Percentiles rank a stretch among this genome's conserved stretches.
phyloP scores from a whole-genome alignment of 2,113 vertebrate species.

The Perccottus glenii region DNA sequence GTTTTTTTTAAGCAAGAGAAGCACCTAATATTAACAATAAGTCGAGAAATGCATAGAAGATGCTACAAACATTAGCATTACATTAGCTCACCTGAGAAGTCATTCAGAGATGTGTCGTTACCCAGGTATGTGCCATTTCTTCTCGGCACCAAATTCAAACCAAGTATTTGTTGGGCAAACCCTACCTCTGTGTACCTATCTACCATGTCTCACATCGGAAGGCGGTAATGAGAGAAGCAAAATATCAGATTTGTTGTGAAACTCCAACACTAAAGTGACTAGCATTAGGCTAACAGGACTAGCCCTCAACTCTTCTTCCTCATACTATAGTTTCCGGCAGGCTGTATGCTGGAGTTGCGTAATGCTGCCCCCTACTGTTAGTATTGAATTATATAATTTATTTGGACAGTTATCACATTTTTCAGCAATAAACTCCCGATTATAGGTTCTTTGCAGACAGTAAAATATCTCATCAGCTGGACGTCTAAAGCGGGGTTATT shows the following conservation, averaged over 20 bases:
- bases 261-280: background rate
- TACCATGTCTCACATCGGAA: conserved; percentile 65
- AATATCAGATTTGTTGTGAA: conserved; percentile 22
- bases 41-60: background rate
- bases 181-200: conserved; percentile 65
- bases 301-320: conserved; percentile 31
- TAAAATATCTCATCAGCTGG: too few relatives aligned
- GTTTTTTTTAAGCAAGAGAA: background rate
- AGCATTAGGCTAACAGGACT: conserved; percentile 23
- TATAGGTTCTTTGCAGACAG: too few relatives aligned
- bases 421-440: too few relatives aligned
- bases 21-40: background rate
- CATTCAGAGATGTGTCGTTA: conserved; percentile 76
- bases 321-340: too few relatives aligned
- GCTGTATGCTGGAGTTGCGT: too few relatives aligned
- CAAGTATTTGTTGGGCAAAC: conserved; percentile 79
- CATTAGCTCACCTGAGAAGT: conserved; percentile 77
- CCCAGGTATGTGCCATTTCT: conserved; percentile 68
- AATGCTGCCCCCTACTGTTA: too few relatives aligned
- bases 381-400: too few relatives aligned
- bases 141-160: conserved; percentile 79
- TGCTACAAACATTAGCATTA: conserved; percentile 14
- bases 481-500: too few relatives aligned
- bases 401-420: too few relatives aligned
- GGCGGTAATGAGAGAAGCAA: conserved; percentile 9